Evolutionary conservation across 2,797 vertebrate genomes (phyloP).

Genomic region (Periparus ater): DNA sequence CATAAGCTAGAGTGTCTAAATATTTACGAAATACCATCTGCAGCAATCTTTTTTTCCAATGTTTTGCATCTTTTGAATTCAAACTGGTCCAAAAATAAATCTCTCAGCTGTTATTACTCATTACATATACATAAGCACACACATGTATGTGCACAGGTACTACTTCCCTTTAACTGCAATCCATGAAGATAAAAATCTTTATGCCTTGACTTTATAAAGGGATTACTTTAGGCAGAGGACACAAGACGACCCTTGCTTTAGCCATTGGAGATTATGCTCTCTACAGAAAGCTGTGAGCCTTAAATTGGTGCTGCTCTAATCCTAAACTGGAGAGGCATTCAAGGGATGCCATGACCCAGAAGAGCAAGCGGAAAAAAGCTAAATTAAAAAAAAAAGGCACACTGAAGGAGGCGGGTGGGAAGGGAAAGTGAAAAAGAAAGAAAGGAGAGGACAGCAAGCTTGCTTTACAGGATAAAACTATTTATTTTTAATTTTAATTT

Average conservation of each 20-base stretch:
- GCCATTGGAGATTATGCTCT: slow-evolving; percentile 53
- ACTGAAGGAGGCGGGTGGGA: background rate
- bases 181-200: slow-evolving; percentile 24
- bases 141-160: background rate
- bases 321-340: slow-evolving; percentile 67
- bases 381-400: background rate
- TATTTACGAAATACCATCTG: slow-evolving; percentile 54
- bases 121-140: background rate
- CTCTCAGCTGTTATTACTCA: background rate
- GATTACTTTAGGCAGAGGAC: slow-evolving; percentile 61
- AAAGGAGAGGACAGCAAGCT: background rate
- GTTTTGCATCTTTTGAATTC: slow-evolving; percentile 22
- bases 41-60: background rate
- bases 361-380: background rate
- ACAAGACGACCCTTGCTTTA: slow-evolving; percentile 10
- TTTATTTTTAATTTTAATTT: slow-evolving; percentile 34
- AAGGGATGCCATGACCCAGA: slow-evolving; percentile 46
- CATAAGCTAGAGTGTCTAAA: slow-evolving; percentile 47
- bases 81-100: background rate
- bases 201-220: slow-evolving; percentile 55
- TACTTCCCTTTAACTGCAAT: background rate
- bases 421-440: background rate
- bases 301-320: slow-evolving; percentile 59
- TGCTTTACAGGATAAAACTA: background rate
- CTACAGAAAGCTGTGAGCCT: slow-evolving; percentile 51